Evolutionary conservation across 2,797 vertebrate species (phyloP), one percentile per base, ranked within the genome.

Genomic region (Brachyalestes nurse): DNA sequence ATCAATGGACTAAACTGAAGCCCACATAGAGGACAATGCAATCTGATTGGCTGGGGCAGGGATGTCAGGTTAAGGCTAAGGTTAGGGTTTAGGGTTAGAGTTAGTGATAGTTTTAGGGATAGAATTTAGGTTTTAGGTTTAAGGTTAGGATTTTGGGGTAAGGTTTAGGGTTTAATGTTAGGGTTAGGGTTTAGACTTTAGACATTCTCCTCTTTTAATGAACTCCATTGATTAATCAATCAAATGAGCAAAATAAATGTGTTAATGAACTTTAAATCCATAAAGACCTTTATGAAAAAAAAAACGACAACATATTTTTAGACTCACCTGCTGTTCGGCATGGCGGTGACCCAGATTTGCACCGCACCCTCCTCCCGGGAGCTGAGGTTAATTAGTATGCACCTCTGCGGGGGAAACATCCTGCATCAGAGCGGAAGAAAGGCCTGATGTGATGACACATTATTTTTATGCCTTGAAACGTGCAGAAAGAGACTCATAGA

Each of bases 281-380:
- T 57, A 38, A 10, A 34, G 5, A 5, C 19, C 13, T 40, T 72
- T 72, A 38, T 40, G n/a, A 74, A 1, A 55, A 45, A 28, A 28
- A 34, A 21, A 7, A 5, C 25, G 3, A 60, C 45, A 42, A 25
- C 42, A 23, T 45, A 53, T 42, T n/a, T 74, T 74, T 74, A 42
- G 55, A 23, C 38, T 74, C 55, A 58, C 55, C 72, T 74, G 53
- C 53, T 74, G 72, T 45, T 74, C 34, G 17, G 72, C 8, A n/a
- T 16, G 51, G 34, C 19, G 21, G n/a, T 73, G 53, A 58, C 71
- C 34, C 38, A 74, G 55, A 60, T 74, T 23, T 60, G n/a, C 51
- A 38, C 13, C 16, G 53, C 34, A 73, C 53, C 6, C 49, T 16
- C 14, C 53, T 28, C 38, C 34, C 53, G 14, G 23, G 9, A 23